These are phyloP conservation scores for Ectemnius continuus DNA, from an alignment of 2,888 invertebrate genomes.

Conservation along the genomic window DNA sequence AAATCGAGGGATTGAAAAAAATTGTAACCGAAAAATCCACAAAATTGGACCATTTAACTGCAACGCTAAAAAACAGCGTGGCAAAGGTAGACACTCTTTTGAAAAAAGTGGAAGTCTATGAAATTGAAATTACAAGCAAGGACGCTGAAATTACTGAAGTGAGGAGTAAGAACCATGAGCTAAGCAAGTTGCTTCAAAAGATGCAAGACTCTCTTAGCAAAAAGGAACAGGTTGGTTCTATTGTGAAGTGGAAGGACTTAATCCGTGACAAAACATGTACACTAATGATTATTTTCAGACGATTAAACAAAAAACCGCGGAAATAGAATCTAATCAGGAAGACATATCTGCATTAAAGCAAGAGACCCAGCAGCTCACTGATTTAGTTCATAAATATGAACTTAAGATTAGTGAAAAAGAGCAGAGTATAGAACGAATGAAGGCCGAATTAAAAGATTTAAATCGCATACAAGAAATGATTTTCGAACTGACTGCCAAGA, in stretches of 20 bases:
- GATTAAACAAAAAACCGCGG: conserved; percentile 65
- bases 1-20: conserved; percentile 68
- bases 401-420: conserved; percentile 68
- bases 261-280: no score
- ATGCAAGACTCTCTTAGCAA: conserved; percentile 65
- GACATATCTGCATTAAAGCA: conserved; percentile 68
- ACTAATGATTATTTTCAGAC: conserved; percentile 45
- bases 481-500: conserved; percentile 71
- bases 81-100: conserved; percentile 16
- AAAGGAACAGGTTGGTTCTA: conserved; percentile 64
- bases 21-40: conserved; percentile 68
- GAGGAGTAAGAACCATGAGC: conserved; percentile 55
- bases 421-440: conserved; percentile 59
- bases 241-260: no score
- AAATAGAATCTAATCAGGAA: conserved; percentile 64
- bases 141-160: conserved; percentile 51
- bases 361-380: conserved; percentile 66
- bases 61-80: conserved; percentile 33
- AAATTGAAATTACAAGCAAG: conserved; percentile 46
- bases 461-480: conserved; percentile 74
- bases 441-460: conserved; percentile 64
- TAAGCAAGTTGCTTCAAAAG: conserved; percentile 53
- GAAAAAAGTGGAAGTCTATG: conserved; percentile 63
- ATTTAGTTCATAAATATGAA: conserved; percentile 64
- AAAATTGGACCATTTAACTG: conserved; percentile 56